Evolutionary conservation across 1,140 invertebrate species (phyloP).

Genomic region (Atopsyche davidsoni): DNA sequence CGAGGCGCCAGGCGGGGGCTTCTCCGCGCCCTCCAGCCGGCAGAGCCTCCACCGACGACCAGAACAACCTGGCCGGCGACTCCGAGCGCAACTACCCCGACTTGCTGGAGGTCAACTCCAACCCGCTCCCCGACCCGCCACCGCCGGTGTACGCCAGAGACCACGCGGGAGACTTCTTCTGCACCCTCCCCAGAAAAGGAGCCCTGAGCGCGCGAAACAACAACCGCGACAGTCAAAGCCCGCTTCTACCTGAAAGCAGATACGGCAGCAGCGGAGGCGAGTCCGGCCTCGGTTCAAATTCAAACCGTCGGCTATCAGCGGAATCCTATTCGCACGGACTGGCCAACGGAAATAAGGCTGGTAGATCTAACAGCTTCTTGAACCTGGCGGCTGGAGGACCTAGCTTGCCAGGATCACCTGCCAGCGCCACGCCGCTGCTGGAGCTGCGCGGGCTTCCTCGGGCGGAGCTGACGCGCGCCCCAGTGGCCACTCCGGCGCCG

Average conservation of each 20-base stretch:
- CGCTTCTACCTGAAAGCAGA: constrained; percentile 50
- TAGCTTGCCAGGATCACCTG: constrained; percentile 43
- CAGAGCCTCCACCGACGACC: constrained; percentile 39
- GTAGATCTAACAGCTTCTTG: constrained; percentile 51
- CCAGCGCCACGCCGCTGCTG: constrained; percentile 49
- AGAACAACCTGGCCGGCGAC: constrained; percentile 51
- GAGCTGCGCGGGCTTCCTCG: constrained; percentile 45
- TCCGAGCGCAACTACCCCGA: constrained; percentile 61
- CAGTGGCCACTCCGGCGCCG: constrained; percentile 37
- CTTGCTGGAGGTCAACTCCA: constrained; percentile 57
- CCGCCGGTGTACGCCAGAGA: constrained; percentile 27
- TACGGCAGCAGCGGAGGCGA: constrained; percentile 46
- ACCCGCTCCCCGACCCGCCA: constrained; percentile 33
- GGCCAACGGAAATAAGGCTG: constrained; percentile 30
- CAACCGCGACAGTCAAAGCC: constrained; percentile 55
- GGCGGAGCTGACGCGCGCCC: constrained; percentile 30
- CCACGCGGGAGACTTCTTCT: constrained; percentile 48
- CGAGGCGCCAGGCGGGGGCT: constrained; percentile 33
- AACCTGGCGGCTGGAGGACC: constrained; percentile 43
- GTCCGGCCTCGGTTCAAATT: constrained; percentile 33
- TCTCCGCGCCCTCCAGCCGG: constrained; percentile 30
- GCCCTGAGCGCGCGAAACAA: constrained; percentile 30
- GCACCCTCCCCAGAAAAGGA: constrained; percentile 54
- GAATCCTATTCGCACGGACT: constrained; percentile 30
- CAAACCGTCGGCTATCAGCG: constrained; percentile 16